Evolutionary conservation across 2,888 invertebrate genomes (phyloP).

Genomic region (Drosophila limbata): DNA sequence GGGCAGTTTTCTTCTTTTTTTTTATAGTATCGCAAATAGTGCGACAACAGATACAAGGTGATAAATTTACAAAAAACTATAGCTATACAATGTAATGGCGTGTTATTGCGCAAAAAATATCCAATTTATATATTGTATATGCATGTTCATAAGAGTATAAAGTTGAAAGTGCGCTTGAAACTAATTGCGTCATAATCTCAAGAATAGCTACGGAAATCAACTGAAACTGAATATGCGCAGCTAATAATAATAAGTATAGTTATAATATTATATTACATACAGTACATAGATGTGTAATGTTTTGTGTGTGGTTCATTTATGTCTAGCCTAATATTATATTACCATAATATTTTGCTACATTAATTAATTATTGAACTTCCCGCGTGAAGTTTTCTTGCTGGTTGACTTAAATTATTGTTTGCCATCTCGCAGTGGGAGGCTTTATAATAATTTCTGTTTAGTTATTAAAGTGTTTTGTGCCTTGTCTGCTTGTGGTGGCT

Average conservation of each 20-base stretch:
- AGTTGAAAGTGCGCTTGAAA: slow-evolving; percentile 39
- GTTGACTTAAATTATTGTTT: slow-evolving; percentile 72
- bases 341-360: slow-evolving; percentile 77
- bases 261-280: slow-evolving; percentile 46
- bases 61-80: slow-evolving; percentile 54
- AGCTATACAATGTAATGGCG: slow-evolving; percentile 69
- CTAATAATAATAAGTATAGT: slow-evolving; percentile 24
- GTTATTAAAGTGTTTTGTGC: slow-evolving; percentile 53
- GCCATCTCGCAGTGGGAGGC: slow-evolving; percentile 37
- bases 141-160: slow-evolving; percentile 14
- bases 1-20: background rate
- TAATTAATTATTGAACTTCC: slow-evolving; percentile 62
- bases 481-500: slow-evolving; percentile 51
- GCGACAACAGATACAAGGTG: slow-evolving; percentile 33
- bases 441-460: slow-evolving; percentile 34
- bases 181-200: slow-evolving; percentile 49
- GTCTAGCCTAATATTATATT: slow-evolving; percentile 73
- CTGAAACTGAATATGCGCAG: slow-evolving; percentile 45
- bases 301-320: slow-evolving; percentile 34
- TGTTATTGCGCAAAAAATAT: slow-evolving; percentile 58
- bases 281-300: slow-evolving; percentile 3
- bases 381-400: slow-evolving; percentile 38
- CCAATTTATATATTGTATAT: slow-evolving; percentile 29
- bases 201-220: slow-evolving; percentile 30
- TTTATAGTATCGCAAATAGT: slow-evolving; percentile 15